Evolutionary conservation across 2,888 invertebrate species (phyloP), one percentile per base, ranked within the genome.

Genomic region (Lepas anatifera): DNA sequence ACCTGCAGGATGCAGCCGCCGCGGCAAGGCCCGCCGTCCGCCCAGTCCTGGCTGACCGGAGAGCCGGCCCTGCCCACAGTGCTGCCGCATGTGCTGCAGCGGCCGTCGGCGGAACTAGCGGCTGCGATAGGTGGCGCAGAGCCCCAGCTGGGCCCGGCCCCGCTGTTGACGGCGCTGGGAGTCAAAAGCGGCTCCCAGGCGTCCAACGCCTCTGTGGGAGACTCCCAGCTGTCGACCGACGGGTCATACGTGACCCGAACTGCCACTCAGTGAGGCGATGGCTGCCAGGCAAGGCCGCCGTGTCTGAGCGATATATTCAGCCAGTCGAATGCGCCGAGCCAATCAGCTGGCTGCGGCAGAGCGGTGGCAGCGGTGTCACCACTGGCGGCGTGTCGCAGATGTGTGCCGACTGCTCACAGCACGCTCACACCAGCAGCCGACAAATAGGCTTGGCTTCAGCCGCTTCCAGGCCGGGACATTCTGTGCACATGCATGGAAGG

Each of bases 141-240:
- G 7, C 48, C 35, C 32, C 8, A 32, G 58, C 58, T 58, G 7
- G 58, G 58, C 22, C 58, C 58, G 70, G 50, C 67, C 52, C 70
- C 70, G 16, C 66, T 70, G 67, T 67, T 70, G 50, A 70, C 70
- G 3, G 70, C 67, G 48, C 70, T 70, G 18, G 70, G 70, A 27
- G 41, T 67, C 48, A 70, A 70, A 32, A 64, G 46, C 37, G 27
- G 16, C 32, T 63, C 63, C n/a, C 10, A 8, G 22, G 10, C 18
- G 22, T 25, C 69, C 35, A 46, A 35, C 46, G 35, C 1, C 35
- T n/a, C 48, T n/a, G 22, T 35, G 8, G 32, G 18, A 22, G 35
- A 35, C 32, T 58, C 58, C 32, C 58, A 35, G 35, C 58, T 58
- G 8, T 58, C 58, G 32, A 58, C 58, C 8, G 58, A 18, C 35